Conservation (phyloP, 2,888 invertebrate genomes). For the Cyaniris semiargus region DNA sequence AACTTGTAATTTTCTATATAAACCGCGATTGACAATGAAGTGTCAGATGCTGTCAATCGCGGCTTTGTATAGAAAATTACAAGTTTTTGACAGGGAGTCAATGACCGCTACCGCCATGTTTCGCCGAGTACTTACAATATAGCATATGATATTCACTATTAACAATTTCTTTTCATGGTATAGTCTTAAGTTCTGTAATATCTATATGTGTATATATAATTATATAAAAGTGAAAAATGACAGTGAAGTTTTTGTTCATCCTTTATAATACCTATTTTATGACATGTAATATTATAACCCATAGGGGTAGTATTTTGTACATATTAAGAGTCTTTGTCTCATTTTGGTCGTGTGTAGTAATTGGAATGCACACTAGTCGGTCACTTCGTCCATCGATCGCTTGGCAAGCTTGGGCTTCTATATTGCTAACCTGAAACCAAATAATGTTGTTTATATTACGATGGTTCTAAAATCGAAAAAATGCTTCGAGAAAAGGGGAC, state of each 20-base stretch:
- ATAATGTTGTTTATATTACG: neutral
- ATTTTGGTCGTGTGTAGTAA: neutral
- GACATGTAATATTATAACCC: neutral
- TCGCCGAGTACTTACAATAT: too few species aligned
- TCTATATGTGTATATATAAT: neutral
- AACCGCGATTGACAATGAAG: too few species aligned
- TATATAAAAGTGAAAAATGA: conserved; percentile 8
- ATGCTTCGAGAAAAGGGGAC: too few species aligned
- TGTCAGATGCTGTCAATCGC: too few species aligned
- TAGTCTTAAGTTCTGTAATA: neutral
- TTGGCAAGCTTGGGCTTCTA: conserved; percentile 28
- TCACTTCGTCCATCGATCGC: conserved; percentile 9
- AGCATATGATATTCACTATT: too few species aligned
- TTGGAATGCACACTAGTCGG: conserved; percentile 24
- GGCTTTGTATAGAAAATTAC: too few species aligned
- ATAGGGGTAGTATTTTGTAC: neutral
- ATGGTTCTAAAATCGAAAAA: neutral
- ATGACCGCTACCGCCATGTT: too few species aligned
- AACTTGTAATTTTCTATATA: too few species aligned
- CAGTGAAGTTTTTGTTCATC: conserved; percentile 6
- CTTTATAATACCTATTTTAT: neutral
- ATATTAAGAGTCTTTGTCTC: conserved; percentile 16
- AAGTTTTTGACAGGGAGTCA: too few species aligned
- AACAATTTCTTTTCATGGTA: neutral
- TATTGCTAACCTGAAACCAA: conserved; percentile 14